Evolutionary conservation across 1,140 invertebrate species (phyloP).

Genomic region (Bathynomus jamesi): DNA sequence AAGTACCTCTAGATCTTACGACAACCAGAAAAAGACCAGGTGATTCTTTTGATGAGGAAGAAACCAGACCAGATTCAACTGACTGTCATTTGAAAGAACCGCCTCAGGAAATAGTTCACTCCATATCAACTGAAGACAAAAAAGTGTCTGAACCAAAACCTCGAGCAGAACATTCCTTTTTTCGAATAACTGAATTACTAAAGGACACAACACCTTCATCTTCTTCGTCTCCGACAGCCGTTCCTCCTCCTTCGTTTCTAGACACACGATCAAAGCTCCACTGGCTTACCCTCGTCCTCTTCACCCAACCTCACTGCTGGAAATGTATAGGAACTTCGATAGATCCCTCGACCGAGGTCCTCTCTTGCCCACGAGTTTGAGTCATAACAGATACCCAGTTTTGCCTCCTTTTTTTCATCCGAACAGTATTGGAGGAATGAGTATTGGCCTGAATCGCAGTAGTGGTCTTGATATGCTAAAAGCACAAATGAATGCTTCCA

Average conservation of each 20-base stretch:
- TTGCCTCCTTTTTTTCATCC: conserved; percentile 29
- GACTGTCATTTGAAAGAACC: not conserved
- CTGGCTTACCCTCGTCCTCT: conserved; percentile 27
- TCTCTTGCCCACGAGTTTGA: conserved; percentile 4
- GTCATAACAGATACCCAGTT: conserved; percentile 22
- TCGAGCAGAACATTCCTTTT: conserved; percentile 18
- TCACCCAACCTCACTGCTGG: conserved; percentile 24
- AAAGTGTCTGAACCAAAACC: conserved; percentile 5
- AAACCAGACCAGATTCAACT: not conserved
- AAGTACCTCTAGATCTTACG: not conserved
- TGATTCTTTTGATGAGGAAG: not conserved
- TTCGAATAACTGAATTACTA: conserved; percentile 27
- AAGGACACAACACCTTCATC: conserved; percentile 34
- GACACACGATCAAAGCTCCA: conserved; percentile 27
- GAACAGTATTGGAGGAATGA: conserved; percentile 28
- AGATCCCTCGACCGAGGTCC: conserved; percentile 20
- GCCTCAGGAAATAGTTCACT: not conserved
- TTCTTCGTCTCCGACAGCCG: conserved; percentile 12
- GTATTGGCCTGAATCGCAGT: conserved; percentile 25
- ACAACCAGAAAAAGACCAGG: not conserved
- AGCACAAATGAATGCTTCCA: conserved; percentile 29
- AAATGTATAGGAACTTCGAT: conserved; percentile 34
- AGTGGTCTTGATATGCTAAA: conserved; percentile 29
- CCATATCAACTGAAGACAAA: not conserved
- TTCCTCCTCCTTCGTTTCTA: conserved; percentile 40